Base-by-base conservation (phyloP, 2,888 invertebrate species). In the Drosophila nr. fundita region DNA sequence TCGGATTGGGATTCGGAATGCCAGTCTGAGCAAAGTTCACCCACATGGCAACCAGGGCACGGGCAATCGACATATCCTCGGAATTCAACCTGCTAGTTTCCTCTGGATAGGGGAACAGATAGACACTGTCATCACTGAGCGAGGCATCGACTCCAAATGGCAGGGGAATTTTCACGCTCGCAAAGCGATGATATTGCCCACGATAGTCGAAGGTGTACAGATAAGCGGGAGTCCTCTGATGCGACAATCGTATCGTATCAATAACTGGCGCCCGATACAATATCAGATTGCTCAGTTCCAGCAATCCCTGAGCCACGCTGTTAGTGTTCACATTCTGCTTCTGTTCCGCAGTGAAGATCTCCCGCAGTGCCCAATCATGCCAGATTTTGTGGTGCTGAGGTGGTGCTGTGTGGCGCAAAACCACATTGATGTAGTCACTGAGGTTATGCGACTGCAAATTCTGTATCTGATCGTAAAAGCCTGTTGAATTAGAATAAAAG, bases 81-180 rank as follows among this genome's bases (percentile, higher is more conserved):
- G 83, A 78, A 74, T 92, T 93, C 8, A 94, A 82, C 0, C 73
- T 71, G 34, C 92, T 91, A 4, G 91, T 91, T 57, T 92, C 91
- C 27, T 77, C 82, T 0, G 93, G 93, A 61, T 91, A 93, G 4
- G 93, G 93, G 82, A 95, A 95, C 29, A 95, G 83, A 76, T 95
- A 94, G 24, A 95, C 93, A 10, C 94, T 92, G 70, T 95, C 95
- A 76, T 95, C 94, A 21, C 95, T 94, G 64, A 95, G 94, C 50
- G 94, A 94, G 6, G 94, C 94, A 40, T 95, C 94, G 57, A 93
- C 92, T 49, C 91, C 91, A 67, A 94, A 94, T 0, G 94, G 94
- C 75, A 93, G 79, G 1, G 91, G 89, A 27, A 90, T 91, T 2
- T 81, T 81, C 42, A 92, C 80, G 50, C 88, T 80, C 0, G 92